Evolutionary conservation across 2,113 vertebrate genomes (phyloP), one percentile per base, ranked within the genome.

Genomic region (Miniopterus natalensis): DNA sequence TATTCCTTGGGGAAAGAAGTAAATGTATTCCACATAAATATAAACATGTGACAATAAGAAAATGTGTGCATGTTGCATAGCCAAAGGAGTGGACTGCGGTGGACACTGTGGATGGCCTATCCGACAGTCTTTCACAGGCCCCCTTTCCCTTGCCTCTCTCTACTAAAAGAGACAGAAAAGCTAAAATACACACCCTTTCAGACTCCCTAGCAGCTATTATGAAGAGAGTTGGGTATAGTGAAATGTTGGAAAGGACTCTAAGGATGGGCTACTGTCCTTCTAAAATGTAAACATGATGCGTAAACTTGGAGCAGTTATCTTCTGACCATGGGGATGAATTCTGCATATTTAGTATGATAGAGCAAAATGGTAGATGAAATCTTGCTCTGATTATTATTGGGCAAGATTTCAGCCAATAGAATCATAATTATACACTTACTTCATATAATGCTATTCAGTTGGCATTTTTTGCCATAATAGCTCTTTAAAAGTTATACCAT

Each of bases 141-240:
- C 21, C 29, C 15, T 88, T 70, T 79, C 9, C 40, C 53, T 63
- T 85, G 20, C 45, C 20, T 86, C 85, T 86, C 53, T 81, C n/a
- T 59, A 57, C 42, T 53, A 70, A 71, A 70, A 36, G n/a, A 86
- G 31, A 68, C 15, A n/a, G 36, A 63, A 94, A 94, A 94, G 65
- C 57, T 86, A 74, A 90, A 86, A 49, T 13, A 57, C 17, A 53
- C 17, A 45, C 21, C 31, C 75, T 66, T 49, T 5, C 47, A 57
- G 87, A 29, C 21, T 84, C 23, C 23, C 57, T 74, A 59, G 57
- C 51, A 96, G 25, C 68, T 81, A 12, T 49, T 66, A 29, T 66
- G 47, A 74, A 66, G 18, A 71, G 13, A 80, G 47, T 18, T 59
- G 20, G 49, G 55, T n/a, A 55, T 29, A 79, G 15, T 36, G 11